Evolutionary conservation across 23 tunicate species (phyloP).

Genomic region (Pegea sp.): DNA sequence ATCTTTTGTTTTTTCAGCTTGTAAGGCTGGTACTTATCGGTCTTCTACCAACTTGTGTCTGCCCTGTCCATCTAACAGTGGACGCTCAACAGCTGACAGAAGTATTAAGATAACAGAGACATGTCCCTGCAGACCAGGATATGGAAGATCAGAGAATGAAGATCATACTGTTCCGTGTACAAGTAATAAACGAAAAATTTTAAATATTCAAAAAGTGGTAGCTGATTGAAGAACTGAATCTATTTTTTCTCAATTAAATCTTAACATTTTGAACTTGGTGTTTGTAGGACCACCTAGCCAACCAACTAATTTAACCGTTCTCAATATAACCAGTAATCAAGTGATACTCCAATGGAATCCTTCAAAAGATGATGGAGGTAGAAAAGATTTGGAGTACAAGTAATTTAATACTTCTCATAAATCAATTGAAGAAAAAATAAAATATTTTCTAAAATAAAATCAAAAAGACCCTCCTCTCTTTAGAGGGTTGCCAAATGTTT

Average conservation of each 20-base stretch:
- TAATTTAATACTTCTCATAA: background rate
- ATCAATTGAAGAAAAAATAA: too few relatives aligned
- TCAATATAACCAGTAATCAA: background rate
- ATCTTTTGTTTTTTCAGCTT: constrained; percentile 43
- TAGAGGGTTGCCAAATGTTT: too few relatives aligned
- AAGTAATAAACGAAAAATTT: constrained; percentile 15
- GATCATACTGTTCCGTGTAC: constrained; percentile 22
- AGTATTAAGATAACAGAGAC: background rate
- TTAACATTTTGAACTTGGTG: too few relatives aligned
- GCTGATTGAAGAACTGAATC: too few relatives aligned
- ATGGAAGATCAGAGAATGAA: constrained; percentile 43
- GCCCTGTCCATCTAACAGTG: constrained; percentile 71
- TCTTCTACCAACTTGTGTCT: constrained; percentile 12
- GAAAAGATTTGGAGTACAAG: background rate
- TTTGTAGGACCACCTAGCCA: too few relatives aligned
- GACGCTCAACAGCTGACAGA: background rate
- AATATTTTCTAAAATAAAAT: too few relatives aligned
- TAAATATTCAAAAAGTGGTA: background rate
- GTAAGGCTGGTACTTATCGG: constrained; percentile 39
- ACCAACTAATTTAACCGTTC: too few relatives aligned
- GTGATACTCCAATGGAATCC: background rate
- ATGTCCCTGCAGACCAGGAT: constrained; percentile 64
- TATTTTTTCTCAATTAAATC: too few relatives aligned
- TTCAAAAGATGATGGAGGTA: background rate
- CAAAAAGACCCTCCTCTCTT: too few relatives aligned